Conservation (phyloP, 2,797 vertebrate species). For the Simalia tracyae region DNA sequence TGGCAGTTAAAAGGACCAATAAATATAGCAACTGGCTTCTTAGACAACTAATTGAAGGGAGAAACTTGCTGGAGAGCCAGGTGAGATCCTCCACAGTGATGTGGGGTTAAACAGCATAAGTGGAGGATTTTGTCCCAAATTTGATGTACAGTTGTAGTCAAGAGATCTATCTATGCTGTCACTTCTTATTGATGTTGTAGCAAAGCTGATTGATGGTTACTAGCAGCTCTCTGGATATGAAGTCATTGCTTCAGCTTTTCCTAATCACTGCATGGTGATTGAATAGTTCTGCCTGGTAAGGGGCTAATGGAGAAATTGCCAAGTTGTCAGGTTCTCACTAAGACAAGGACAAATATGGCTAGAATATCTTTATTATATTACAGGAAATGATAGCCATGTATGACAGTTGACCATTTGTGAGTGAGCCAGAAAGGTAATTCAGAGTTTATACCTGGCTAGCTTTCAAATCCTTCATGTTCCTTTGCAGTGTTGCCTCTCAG, state of each 20-base stretch:
- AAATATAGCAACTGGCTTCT: background rate
- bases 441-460: background rate
- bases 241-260: background rate
- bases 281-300: background rate
- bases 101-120: background rate
- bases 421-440: background rate
- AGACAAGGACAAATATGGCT: background rate
- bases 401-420: background rate
- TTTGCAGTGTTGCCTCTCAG: background rate
- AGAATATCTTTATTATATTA: background rate
- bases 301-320: background rate
- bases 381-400: background rate
- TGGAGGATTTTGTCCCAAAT: background rate
- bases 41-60: background rate
- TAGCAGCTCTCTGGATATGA: background rate
- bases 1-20: background rate
- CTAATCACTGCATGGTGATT: background rate
- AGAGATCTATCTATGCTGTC: background rate
- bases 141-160: background rate
- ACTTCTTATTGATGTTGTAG: background rate
- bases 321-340: background rate
- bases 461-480: background rate
- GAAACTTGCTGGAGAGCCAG: background rate
- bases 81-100: background rate
- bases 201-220: background rate